Conservation (phyloP, 2,888 invertebrate species). For the Nomada goodeniana region DNA sequence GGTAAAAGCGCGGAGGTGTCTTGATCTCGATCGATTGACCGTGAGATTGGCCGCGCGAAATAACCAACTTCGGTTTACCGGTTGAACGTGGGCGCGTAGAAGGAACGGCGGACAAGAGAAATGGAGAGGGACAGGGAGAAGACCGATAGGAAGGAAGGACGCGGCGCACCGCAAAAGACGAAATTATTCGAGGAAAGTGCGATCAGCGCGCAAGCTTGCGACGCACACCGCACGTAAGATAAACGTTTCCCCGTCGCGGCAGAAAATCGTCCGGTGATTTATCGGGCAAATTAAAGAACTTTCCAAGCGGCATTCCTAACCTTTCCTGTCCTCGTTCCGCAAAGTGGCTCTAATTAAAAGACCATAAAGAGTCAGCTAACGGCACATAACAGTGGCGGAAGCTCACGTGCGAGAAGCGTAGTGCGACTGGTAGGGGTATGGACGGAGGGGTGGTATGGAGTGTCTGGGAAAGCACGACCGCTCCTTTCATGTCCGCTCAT, state of each 20-base stretch:
- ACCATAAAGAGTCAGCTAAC: slow-evolving; percentile 78
- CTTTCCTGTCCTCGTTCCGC: slow-evolving; percentile 72
- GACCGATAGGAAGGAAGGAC: background rate
- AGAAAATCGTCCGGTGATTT: slow-evolving; percentile 73
- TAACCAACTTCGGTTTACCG: slow-evolving; percentile 7
- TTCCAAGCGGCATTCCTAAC: slow-evolving; percentile 75
- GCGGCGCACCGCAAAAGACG: slow-evolving; percentile 34
- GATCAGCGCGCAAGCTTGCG: slow-evolving; percentile 54
- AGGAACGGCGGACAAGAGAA: background rate
- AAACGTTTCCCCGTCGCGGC: slow-evolving; percentile 58
- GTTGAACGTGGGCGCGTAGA: background rate
- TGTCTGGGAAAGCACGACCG: slow-evolving; percentile 79
- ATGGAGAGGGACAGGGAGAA: background rate
- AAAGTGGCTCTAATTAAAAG: slow-evolving; percentile 81
- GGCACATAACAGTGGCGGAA: slow-evolving; percentile 75
- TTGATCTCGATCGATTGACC: background rate
- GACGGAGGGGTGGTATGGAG: slow-evolving; percentile 67
- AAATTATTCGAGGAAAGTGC: slow-evolving; percentile 50
- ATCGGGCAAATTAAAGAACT: slow-evolving; percentile 80
- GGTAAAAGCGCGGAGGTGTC: background rate
- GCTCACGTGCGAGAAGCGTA: slow-evolving; percentile 68
- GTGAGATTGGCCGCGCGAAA: background rate
- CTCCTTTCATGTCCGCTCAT: slow-evolving; percentile 79
- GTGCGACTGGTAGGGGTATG: background rate
- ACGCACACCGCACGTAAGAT: slow-evolving; percentile 65